Evolutionary conservation across 2,113 vertebrate species (phyloP).

Genomic region (Tapirus terrestris): DNA sequence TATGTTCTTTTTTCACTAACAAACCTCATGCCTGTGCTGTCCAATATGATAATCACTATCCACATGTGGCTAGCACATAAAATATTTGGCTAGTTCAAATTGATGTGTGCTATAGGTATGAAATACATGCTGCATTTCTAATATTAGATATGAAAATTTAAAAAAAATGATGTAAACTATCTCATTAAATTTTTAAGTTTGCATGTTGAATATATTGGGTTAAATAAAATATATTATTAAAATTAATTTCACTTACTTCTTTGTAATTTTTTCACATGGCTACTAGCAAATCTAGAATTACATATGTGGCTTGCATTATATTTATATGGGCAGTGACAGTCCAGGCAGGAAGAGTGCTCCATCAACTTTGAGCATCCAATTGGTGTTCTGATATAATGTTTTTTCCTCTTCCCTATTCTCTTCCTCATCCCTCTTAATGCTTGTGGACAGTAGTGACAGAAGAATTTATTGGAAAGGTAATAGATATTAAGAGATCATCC

Average conservation of each 20-base stretch:
- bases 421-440: not conserved
- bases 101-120: not conserved
- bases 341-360: too few relatives aligned
- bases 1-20: not conserved
- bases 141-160: not conserved
- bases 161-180: not conserved
- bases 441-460: not conserved
- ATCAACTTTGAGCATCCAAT: not conserved
- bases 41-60: not conserved
- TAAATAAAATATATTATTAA: not conserved
- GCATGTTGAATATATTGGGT: not conserved
- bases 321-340: not conserved
- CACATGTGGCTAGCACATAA: not conserved
- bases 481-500: not conserved
- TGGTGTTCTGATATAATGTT: not conserved
- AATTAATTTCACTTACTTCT: not conserved
- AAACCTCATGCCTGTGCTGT: not conserved
- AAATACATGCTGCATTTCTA: not conserved
- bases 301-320: not conserved
- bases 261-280: not conserved
- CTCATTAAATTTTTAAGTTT: not conserved
- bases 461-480: not conserved
- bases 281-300: not conserved
- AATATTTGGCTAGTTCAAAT: not conserved
- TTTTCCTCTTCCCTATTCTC: not conserved